Conservation (phyloP, 2,888 invertebrate genomes). For the Emmelina monodactyla region DNA sequence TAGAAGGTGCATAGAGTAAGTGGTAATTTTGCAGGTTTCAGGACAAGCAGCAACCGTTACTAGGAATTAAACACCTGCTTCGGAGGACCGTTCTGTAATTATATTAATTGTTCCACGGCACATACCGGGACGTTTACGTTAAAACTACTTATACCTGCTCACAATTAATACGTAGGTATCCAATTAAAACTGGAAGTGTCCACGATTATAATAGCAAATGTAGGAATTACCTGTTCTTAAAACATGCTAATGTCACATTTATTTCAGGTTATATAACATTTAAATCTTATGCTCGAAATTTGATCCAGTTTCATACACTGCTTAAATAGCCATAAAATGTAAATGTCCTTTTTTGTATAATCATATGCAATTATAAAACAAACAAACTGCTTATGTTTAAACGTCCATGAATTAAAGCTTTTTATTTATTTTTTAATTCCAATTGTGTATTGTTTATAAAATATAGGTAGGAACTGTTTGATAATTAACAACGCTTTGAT, state of each 20-base stretch:
- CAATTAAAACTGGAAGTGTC: conserved; percentile 5
- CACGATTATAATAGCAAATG: not conserved
- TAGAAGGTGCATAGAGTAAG: conserved; percentile 43
- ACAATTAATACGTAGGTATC: conserved; percentile 1
- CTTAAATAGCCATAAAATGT: too few species aligned
- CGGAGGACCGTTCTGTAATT: conserved; percentile 54
- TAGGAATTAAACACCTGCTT: conserved; percentile 60
- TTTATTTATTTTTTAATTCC: too few species aligned
- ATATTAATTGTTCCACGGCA: conserved; percentile 46
- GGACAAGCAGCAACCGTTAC: conserved; percentile 48
- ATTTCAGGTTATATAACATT: not conserved
- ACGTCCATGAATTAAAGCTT: too few species aligned
- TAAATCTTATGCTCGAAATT: too few species aligned
- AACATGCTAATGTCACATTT: not conserved
- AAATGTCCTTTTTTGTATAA: too few species aligned
- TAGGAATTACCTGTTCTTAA: conserved; percentile 1
- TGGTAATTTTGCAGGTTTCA: conserved; percentile 51
- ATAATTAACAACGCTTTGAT: too few species aligned
- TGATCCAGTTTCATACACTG: too few species aligned
- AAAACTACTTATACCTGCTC: not conserved
- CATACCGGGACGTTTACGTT: conserved; percentile 15
- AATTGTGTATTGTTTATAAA: too few species aligned
- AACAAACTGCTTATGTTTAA: too few species aligned
- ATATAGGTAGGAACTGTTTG: too few species aligned
- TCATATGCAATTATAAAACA: too few species aligned